Conservation (phyloP, 2,113 vertebrate species). For the Marcusenius ussheri region DNA sequence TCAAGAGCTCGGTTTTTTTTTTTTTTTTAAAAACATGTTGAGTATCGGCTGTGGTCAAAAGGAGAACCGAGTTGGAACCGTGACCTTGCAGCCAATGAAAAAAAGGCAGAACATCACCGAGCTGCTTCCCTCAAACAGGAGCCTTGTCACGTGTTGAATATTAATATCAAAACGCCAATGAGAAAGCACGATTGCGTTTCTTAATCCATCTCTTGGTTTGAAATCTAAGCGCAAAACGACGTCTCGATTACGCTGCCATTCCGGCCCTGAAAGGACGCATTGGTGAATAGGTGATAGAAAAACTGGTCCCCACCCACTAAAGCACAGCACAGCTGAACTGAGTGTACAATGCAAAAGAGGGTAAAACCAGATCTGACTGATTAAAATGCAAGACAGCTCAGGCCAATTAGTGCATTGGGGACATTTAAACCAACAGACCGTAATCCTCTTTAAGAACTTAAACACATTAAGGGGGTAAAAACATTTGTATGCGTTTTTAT, state of each 20-base stretch:
- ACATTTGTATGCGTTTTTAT: neutral
- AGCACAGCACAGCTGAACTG: neutral
- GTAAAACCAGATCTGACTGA: neutral
- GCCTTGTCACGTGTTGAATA: neutral
- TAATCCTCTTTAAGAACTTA: slow-evolving; percentile 19
- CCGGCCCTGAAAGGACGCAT: neutral
- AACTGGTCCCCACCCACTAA: neutral
- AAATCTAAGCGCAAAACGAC: neutral
- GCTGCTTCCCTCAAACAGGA: neutral
- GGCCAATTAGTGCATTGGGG: slow-evolving; percentile 7
- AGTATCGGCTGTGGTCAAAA: neutral
- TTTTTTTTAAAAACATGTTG: no score
- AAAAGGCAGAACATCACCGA: neutral
- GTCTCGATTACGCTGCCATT: neutral
- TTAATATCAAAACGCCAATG: neutral
- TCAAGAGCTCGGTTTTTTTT: no score
- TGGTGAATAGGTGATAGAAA: neutral
- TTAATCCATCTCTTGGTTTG: neutral
- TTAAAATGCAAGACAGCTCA: slow-evolving; percentile 10
- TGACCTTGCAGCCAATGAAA: neutral
- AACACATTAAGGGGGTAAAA: neutral
- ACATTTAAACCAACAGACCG: neutral
- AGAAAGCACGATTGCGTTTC: neutral
- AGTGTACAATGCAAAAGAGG: neutral
- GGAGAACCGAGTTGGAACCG: neutral